Base-by-base conservation (phyloP, 2,797 vertebrate species). In the Sebastes alutus region DNA sequence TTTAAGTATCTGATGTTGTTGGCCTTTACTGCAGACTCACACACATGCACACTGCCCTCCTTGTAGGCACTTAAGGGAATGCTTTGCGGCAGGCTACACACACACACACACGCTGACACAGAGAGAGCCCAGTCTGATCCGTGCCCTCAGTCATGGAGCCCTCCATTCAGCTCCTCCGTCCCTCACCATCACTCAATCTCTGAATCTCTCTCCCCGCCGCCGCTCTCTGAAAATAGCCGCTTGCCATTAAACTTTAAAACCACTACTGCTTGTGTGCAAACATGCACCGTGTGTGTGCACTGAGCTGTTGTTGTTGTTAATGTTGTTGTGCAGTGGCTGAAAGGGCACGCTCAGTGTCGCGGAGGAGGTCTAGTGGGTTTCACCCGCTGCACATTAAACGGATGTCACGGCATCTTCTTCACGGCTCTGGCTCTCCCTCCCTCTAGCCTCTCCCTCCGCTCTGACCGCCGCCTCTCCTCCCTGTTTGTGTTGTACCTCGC, bases 191-290 rank as follows among this genome's bases (percentile, higher is more conserved):
- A 62, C 80, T 90, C 80, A 78, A 49, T 87, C 87, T 87, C 78
- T 79, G 86, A 80, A 68, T 89, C 85, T 75, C 83, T 89, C 58
- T 59, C 58, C 27, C 18, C 46, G 4, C 49, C 4, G 18, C 80
- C 3, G 65, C 67, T 71, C 83, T 66, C 14, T 85, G 72, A 86
- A 93, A 94, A 90, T 88, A 93, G 86, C 76, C 35, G 6, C 81
- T 25, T 25, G 82, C 73, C 86, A 88, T 94, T 86, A 93, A 93
- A 92, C 20, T 88, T 93, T 89, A 86, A 93, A 92, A 56, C 81
- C 77, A 78, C 84, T 74, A 73, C 85, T 64, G 87, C 84, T 66
- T 78, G 89, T 92, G 89, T 90, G 90, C 84, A 87, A 86, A 89
- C 88, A 78, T 46, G 74, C 74, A 32, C 71, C 9, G 29, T 70